A percentile compares a stretch with the other conserved stretches of the same genome.
Evolutionary conservation across 2,888 invertebrate species (phyloP).

Genomic region (Leucoma salicis): DNA sequence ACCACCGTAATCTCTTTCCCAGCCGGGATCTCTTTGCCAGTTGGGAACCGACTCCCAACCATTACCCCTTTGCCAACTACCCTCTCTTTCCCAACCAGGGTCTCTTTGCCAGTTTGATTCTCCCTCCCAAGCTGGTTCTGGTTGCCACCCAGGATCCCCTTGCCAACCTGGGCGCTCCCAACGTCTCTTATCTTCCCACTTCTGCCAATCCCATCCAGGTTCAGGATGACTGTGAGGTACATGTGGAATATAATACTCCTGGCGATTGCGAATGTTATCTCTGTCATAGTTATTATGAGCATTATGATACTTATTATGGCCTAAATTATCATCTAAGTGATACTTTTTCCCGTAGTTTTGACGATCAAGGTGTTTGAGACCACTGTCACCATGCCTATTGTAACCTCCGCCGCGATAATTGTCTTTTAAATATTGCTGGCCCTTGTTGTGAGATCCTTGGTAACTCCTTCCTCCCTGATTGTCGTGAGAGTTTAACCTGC

Average conservation of each 20-base stretch:
- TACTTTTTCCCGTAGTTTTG: slow-evolving; percentile 73
- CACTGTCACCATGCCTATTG: slow-evolving; percentile 64
- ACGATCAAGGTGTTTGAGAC: slow-evolving; percentile 61
- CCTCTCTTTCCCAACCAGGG: slow-evolving; percentile 35
- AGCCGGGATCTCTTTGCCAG: slow-evolving; percentile 47
- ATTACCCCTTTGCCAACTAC: slow-evolving; percentile 38
- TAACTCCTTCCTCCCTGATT: slow-evolving; percentile 68
- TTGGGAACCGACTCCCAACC: slow-evolving; percentile 44
- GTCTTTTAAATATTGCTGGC: slow-evolving; percentile 62
- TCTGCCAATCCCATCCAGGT: slow-evolving; percentile 62
- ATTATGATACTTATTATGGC: slow-evolving; percentile 67
- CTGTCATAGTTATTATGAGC: slow-evolving; percentile 63
- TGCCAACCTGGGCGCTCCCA: slow-evolving; percentile 54
- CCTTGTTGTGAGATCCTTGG: slow-evolving; percentile 69
- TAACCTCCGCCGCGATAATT: slow-evolving; percentile 66
- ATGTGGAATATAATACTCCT: slow-evolving; percentile 52
- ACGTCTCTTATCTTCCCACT: slow-evolving; percentile 53
- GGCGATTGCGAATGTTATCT: slow-evolving; percentile 59
- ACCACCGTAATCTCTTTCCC: slow-evolving; percentile 62
- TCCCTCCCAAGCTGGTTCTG: slow-evolving; percentile 44
- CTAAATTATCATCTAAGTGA: slow-evolving; percentile 67
- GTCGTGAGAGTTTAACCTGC: slow-evolving; percentile 62
- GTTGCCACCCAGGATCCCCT: slow-evolving; percentile 37
- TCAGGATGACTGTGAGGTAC: slow-evolving; percentile 45
- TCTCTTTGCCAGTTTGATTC: slow-evolving; percentile 43